Conservation (phyloP, 1,140 invertebrate species). For the Pseudomyrmex dendroicus region DNA sequence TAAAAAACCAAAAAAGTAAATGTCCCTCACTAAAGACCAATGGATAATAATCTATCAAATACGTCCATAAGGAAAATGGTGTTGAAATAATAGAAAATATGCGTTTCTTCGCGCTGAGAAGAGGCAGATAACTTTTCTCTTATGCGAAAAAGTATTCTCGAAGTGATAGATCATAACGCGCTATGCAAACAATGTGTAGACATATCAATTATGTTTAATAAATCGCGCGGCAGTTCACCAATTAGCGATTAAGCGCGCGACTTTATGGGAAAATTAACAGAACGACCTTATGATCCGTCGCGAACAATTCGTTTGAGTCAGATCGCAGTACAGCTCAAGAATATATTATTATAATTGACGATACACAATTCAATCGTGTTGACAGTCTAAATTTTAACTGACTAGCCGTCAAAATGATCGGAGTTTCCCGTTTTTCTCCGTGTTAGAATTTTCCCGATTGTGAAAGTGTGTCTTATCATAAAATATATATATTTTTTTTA, state of each 20-base stretch:
- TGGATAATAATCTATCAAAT: too few relatives aligned
- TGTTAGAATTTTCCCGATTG: too few relatives aligned
- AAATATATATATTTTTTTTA: too few relatives aligned
- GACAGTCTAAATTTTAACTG: not conserved
- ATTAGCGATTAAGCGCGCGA: conserved; percentile 26
- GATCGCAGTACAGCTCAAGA: not conserved
- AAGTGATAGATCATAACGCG: not conserved
- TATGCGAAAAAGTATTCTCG: not conserved
- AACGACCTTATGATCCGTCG: not conserved
- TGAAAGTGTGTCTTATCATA: too few relatives aligned
- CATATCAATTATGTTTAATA: conserved; percentile 36
- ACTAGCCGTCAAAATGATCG: not conserved
- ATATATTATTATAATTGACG: not conserved
- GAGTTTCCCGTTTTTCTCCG: too few relatives aligned
- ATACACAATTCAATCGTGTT: not conserved
- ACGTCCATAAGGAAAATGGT: not conserved
- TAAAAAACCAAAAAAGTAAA: too few relatives aligned
- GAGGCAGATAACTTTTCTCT: not conserved
- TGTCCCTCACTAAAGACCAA: too few relatives aligned
- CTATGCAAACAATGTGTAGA: not conserved
- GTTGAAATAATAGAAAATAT: too few relatives aligned
- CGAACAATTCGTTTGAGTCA: conserved; percentile 12
- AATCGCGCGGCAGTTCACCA: not conserved
- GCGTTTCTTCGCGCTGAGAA: too few relatives aligned
- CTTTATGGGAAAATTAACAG: not conserved